These are phyloP conservation scores for Scaptomyza parva DNA, from an alignment of 2,888 invertebrate genomes.

Conservation along the genomic window DNA sequence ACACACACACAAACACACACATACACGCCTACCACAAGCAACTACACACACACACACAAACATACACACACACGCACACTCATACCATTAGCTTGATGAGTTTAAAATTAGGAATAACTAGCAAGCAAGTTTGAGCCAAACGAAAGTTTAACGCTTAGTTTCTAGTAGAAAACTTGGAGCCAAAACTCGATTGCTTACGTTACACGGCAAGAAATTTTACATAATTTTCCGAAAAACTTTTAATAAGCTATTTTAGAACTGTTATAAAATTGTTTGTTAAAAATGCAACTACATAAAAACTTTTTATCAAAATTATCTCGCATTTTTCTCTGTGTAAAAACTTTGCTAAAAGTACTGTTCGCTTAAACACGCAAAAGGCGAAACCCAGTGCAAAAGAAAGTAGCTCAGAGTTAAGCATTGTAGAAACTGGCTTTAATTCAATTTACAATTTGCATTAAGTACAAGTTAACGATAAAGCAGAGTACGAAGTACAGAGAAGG, in stretches of 20 bases:
- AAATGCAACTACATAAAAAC: too few relatives aligned
- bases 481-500: background rate
- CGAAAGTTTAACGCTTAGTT: constrained; percentile 11
- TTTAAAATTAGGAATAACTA: constrained; percentile 55
- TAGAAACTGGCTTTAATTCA: constrained; percentile 68
- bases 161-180: constrained; percentile 3
- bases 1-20: constrained; percentile 6
- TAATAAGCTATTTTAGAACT: too few relatives aligned
- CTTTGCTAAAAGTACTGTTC: constrained; percentile 12
- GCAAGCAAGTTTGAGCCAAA: constrained; percentile 20
- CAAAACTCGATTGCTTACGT: background rate
- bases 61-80: constrained; percentile 6
- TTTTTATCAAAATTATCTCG: too few relatives aligned
- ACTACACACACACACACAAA: constrained; percentile 9
- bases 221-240: background rate
- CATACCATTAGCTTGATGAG: constrained; percentile 63
- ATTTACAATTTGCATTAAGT: constrained; percentile 66
- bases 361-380: constrained; percentile 36
- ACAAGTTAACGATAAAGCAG: background rate
- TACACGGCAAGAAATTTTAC: background rate
- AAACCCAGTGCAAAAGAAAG: constrained; percentile 18
- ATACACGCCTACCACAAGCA: too few relatives aligned
- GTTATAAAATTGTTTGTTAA: too few relatives aligned
- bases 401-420: constrained; percentile 46
- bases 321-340: constrained; percentile 8